Evolutionary conservation across 37 sponge, comb jelly and placozoan genomes (phyloP).

Genomic region (Geodia barretti): DNA sequence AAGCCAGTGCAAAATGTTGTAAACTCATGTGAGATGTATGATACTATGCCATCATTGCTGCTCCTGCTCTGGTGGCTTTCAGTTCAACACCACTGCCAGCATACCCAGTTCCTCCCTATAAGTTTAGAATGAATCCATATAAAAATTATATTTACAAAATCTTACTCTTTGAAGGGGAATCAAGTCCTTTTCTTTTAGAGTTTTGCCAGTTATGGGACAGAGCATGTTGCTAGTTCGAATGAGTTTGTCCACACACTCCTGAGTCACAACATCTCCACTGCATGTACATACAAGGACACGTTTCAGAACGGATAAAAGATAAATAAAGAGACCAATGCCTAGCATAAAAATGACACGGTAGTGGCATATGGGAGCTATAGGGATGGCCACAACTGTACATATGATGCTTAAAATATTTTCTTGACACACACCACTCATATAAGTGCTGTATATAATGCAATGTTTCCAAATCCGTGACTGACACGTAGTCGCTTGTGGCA

Average conservation of each 20-base stretch:
- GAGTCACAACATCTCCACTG: slow-evolving; percentile 92
- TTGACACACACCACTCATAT: too few relatives aligned
- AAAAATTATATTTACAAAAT: not conserved
- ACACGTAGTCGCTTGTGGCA: too few relatives aligned
- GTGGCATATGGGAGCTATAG: too few relatives aligned
- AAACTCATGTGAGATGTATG: too few relatives aligned
- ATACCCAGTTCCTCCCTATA: slow-evolving; percentile 79
- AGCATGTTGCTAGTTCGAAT: slow-evolving; percentile 80
- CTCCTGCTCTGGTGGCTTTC: slow-evolving; percentile 74
- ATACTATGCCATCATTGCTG: slow-evolving; percentile 66
- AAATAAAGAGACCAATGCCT: too few relatives aligned
- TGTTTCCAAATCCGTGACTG: too few relatives aligned
- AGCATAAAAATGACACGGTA: too few relatives aligned
- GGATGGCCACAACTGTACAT: too few relatives aligned
- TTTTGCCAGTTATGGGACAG: slow-evolving; percentile 83
- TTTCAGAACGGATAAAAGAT: not conserved
- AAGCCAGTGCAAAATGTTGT: too few relatives aligned
- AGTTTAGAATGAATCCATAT: not conserved
- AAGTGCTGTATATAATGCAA: too few relatives aligned
- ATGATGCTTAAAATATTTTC: too few relatives aligned
- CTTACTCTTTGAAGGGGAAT: slow-evolving; percentile 76
- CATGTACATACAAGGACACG: not conserved
- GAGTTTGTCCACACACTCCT: slow-evolving; percentile 89
- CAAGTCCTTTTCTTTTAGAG: slow-evolving; percentile 88
- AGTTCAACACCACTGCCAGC: slow-evolving; percentile 73